These are phyloP conservation scores for Lasioglossum leucozonium DNA, from an alignment of 2,888 invertebrate genomes.

Conservation along the genomic window DNA sequence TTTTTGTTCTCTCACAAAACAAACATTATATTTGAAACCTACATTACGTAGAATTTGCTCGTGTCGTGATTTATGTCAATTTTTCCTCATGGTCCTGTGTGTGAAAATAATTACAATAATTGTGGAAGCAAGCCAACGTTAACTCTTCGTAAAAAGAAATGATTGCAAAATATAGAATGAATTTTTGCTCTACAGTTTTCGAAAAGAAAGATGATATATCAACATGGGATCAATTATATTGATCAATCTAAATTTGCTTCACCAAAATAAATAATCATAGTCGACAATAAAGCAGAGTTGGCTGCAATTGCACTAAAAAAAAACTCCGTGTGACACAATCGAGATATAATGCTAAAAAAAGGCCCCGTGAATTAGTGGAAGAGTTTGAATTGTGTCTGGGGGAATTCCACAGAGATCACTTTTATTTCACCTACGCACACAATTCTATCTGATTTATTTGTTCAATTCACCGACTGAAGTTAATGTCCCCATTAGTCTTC, in stretches of 20 bases:
- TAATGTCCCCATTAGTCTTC: slow-evolving; percentile 14
- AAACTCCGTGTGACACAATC: background rate
- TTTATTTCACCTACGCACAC: slow-evolving; percentile 26
- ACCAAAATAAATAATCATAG: background rate
- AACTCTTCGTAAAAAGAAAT: background rate
- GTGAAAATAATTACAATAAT: background rate
- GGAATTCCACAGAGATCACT: background rate
- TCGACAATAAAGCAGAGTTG: background rate
- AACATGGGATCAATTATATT: background rate
- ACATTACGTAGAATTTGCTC: background rate
- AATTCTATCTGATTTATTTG: slow-evolving; percentile 1
- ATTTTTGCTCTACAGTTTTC: background rate
- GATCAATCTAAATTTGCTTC: background rate
- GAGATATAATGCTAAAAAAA: background rate
- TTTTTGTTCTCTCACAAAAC: background rate
- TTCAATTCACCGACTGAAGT: slow-evolving; percentile 7
- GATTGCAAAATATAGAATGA: background rate
- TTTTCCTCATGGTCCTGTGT: background rate
- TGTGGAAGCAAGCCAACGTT: background rate
- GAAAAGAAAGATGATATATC: background rate
- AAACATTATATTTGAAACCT: background rate
- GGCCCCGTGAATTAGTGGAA: slow-evolving; percentile 9
- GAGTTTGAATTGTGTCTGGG: slow-evolving; percentile 1
- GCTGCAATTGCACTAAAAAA: background rate
- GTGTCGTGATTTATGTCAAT: background rate